Evolutionary conservation across 2,797 vertebrate genomes (phyloP).

Genomic region (Mormyrus hasselquistii): DNA sequence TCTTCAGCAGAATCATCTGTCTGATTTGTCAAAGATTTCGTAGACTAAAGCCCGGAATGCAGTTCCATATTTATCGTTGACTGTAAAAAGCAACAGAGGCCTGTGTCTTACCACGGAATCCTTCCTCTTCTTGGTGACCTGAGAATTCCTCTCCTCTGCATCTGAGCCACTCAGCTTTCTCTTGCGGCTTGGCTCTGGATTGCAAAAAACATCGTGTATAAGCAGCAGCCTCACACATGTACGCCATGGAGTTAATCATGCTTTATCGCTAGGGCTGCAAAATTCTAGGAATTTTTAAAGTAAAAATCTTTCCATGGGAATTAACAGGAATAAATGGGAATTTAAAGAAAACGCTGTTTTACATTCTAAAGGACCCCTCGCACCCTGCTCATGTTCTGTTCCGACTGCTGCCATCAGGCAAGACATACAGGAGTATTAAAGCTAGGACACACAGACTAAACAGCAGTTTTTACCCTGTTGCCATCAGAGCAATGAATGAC

Average conservation of each 20-base stretch:
- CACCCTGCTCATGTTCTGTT: too few relatives aligned
- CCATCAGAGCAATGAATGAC: too few relatives aligned
- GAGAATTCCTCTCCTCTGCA: conserved; percentile 40
- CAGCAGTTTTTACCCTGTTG: too few relatives aligned
- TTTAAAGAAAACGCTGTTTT: too few relatives aligned
- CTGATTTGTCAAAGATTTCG: conserved; percentile 36
- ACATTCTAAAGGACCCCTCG: too few relatives aligned
- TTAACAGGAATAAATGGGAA: too few relatives aligned
- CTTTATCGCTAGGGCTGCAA: neutral
- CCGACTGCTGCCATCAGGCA: too few relatives aligned
- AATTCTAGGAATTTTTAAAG: neutral
- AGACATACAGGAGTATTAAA: too few relatives aligned
- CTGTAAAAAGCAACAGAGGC: conserved; percentile 31
- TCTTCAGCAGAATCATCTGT: conserved; percentile 54
- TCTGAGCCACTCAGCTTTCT: conserved; percentile 52
- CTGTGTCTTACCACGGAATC: conserved; percentile 40
- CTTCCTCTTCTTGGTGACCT: conserved; percentile 55
- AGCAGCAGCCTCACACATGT: neutral
- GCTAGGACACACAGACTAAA: too few relatives aligned
- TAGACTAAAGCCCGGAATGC: neutral
- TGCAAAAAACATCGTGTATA: conserved; percentile 7
- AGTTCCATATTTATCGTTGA: conserved; percentile 27
- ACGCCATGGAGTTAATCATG: neutral
- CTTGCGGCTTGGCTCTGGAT: conserved; percentile 48
- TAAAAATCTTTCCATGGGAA: neutral